phyloP scores from a whole-genome alignment of 2,797 vertebrate species.

The Eremophila alpestris region DNA sequence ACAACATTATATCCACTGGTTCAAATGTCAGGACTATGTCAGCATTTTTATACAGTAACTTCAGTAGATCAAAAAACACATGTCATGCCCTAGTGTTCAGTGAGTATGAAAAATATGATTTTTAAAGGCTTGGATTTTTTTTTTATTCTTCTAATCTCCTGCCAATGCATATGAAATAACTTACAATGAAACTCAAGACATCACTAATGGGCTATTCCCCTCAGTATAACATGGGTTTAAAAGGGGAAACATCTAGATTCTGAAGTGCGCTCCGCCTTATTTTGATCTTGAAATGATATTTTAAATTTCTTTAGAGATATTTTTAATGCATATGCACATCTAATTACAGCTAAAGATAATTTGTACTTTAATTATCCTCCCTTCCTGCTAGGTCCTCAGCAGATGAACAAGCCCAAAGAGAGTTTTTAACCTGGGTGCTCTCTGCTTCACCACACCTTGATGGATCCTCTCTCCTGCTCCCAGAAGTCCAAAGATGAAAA shows the following conservation, averaged over 20 bases:
- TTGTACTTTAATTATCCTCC: not conserved
- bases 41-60: not conserved
- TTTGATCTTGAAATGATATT: not conserved
- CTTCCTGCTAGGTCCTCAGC: not conserved
- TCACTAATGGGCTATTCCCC: not conserved
- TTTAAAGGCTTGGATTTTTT: not conserved
- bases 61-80: not conserved
- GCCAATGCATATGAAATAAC: not conserved
- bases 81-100: not conserved
- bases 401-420: not conserved
- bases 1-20: not conserved
- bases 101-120: not conserved
- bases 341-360: conserved; percentile 17
- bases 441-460: not conserved
- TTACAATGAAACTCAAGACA: not conserved
- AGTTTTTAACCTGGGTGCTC: not conserved
- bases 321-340: not conserved
- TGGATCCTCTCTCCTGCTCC: not conserved
- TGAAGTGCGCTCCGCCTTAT: not conserved
- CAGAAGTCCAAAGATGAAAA: not conserved
- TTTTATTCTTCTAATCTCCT: conserved; percentile 13
- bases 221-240: not conserved
- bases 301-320: not conserved
- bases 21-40: not conserved
- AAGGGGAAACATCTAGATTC: not conserved